Evolutionary conservation across 2,888 invertebrate species (phyloP).

Genomic region (Tineola bisselliella): DNA sequence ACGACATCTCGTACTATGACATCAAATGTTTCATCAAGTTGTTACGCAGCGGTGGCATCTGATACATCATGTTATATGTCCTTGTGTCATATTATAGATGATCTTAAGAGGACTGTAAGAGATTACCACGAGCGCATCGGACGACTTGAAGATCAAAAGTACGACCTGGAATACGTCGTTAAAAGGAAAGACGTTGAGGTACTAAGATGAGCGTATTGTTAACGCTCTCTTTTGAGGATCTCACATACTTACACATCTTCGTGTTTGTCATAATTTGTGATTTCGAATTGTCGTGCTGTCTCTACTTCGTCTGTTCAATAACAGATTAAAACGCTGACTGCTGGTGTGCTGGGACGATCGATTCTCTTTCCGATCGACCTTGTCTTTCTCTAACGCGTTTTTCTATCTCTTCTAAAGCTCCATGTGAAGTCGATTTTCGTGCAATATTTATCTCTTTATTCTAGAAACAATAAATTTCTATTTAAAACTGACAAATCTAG

Average conservation of each 20-base stretch:
- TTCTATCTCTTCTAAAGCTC: slow-evolving; percentile 43
- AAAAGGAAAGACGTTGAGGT: slow-evolving; percentile 99
- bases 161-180: slow-evolving; percentile 98
- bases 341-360: slow-evolving; percentile 32
- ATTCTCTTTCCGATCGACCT: slow-evolving; percentile 25
- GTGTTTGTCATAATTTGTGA: slow-evolving; percentile 46
- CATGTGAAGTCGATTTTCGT: slow-evolving; percentile 42
- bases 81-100: slow-evolving; percentile 72
- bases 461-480: slow-evolving; percentile 36
- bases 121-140: slow-evolving; percentile 89
- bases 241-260: slow-evolving; percentile 52
- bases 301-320: slow-evolving; percentile 50
- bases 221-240: slow-evolving; percentile 48
- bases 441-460: slow-evolving; percentile 42
- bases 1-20: background rate
- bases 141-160: slow-evolving; percentile 93
- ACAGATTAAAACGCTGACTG: slow-evolving; percentile 35
- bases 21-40: slow-evolving; percentile 3
- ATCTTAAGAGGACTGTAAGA: slow-evolving; percentile 78
- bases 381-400: slow-evolving; percentile 48
- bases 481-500: slow-evolving; percentile 38
- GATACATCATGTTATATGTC: background rate
- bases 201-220: slow-evolving; percentile 58
- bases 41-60: background rate
- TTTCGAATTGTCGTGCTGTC: slow-evolving; percentile 54